Evolutionary conservation across 2,888 invertebrate species (phyloP).

Genomic region (Anthrax anthrax): DNA sequence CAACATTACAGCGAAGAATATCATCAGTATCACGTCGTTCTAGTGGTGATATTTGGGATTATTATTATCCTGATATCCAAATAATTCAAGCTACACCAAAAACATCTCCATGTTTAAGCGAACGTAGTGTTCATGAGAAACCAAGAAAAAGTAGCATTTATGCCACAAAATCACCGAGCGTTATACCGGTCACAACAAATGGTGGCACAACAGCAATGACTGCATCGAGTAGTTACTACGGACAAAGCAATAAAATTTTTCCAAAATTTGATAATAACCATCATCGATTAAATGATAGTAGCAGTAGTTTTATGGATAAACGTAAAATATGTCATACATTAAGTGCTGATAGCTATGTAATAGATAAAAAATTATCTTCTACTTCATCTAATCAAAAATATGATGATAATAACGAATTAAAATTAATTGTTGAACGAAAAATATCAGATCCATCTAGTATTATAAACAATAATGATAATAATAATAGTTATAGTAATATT

Average conservation of each 20-base stretch:
- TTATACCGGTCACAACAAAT: slow-evolving; percentile 14
- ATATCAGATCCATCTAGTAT: slow-evolving; percentile 18
- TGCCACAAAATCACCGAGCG: background rate
- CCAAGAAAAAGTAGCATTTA: slow-evolving; percentile 4
- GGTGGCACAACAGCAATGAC: slow-evolving; percentile 11
- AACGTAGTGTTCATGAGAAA: slow-evolving; percentile 38
- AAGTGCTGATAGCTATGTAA: background rate
- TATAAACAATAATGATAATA: slow-evolving; percentile 6
- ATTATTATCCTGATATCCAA: slow-evolving; percentile 48
- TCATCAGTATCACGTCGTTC: slow-evolving; percentile 24
- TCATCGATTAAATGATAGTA: no score
- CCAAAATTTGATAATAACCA: background rate
- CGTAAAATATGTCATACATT: background rate
- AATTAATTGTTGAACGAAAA: slow-evolving; percentile 26
- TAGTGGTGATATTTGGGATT: slow-evolving; percentile 38
- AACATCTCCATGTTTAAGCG: slow-evolving; percentile 64
- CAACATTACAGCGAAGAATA: slow-evolving; percentile 28
- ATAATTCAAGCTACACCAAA: slow-evolving; percentile 72
- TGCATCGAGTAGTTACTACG: background rate
- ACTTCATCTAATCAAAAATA: background rate
- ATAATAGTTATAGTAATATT: slow-evolving; percentile 8
- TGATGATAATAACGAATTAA: slow-evolving; percentile 22
- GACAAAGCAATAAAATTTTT: background rate
- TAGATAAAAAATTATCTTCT: background rate
- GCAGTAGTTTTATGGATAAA: background rate